Evolutionary conservation across 2,797 vertebrate species (phyloP).

Genomic region (Enteromius trimaculatus): DNA sequence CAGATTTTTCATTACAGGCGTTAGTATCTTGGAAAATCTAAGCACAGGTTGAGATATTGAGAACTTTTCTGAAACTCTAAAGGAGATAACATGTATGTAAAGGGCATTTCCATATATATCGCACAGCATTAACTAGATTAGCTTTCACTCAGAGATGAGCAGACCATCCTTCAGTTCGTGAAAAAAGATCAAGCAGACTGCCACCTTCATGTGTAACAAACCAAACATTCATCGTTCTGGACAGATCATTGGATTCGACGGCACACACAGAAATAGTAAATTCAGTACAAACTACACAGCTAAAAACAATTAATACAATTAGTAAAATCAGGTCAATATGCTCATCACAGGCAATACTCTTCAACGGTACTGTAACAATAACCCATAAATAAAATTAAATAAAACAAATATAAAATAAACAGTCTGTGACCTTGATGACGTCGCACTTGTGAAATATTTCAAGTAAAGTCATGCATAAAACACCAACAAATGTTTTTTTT

Average conservation of each 20-base stretch:
- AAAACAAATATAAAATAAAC: neutral
- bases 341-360: neutral
- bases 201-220: neutral
- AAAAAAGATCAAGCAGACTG: neutral
- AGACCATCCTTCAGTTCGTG: neutral
- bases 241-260: neutral
- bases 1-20: neutral
- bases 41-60: neutral
- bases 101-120: neutral
- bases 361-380: neutral
- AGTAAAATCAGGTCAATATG: neutral
- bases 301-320: slow-evolving; percentile 5
- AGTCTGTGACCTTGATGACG: neutral
- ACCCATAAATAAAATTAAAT: neutral
- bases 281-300: slow-evolving; percentile 6
- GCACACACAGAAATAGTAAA: slow-evolving; percentile 6
- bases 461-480: slow-evolving; percentile 64
- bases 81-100: neutral
- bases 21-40: neutral
- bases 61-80: neutral
- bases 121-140: too few relatives aligned
- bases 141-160: too few relatives aligned
- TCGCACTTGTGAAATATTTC: slow-evolving; percentile 55
- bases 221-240: neutral
- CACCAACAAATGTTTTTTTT: slow-evolving; percentile 27